Conservation (phyloP, 2,797 vertebrate genomes). For the Phyllotis vaccarum region DNA sequence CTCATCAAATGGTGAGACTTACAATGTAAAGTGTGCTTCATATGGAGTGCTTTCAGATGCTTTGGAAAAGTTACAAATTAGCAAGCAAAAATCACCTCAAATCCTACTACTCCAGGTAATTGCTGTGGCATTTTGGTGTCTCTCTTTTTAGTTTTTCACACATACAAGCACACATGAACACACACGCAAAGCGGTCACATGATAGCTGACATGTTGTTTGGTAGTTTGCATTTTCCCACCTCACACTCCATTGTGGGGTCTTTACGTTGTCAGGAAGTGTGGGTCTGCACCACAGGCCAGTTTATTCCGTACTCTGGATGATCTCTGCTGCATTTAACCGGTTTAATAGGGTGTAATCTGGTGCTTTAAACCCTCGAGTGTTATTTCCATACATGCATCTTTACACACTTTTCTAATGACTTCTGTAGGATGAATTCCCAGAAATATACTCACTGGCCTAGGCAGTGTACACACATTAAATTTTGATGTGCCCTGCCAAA, state of each 20-base stretch:
- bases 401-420: conserved; percentile 56
- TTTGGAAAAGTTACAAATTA: neutral
- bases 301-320: accelerated
- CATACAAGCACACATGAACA: neutral
- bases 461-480: conserved; percentile 15
- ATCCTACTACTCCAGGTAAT: neutral
- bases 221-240: neutral
- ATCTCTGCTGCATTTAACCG: neutral
- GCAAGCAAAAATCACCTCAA: neutral
- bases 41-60: neutral
- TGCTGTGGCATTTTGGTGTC: neutral
- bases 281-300: neutral
- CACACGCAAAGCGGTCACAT: neutral
- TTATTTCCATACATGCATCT: neutral
- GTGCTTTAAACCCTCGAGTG: neutral
- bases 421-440: conserved; percentile 56
- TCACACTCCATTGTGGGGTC: neutral
- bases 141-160: neutral
- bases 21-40: neutral
- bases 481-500: conserved; percentile 62
- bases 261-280: neutral
- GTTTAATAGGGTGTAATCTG: neutral
- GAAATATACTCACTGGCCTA: conserved; percentile 62
- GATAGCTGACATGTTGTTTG: neutral
- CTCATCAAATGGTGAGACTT: neutral